Evolutionary conservation across 1,140 invertebrate genomes (phyloP).

Genomic region (Anadara kagoshimensis): DNA sequence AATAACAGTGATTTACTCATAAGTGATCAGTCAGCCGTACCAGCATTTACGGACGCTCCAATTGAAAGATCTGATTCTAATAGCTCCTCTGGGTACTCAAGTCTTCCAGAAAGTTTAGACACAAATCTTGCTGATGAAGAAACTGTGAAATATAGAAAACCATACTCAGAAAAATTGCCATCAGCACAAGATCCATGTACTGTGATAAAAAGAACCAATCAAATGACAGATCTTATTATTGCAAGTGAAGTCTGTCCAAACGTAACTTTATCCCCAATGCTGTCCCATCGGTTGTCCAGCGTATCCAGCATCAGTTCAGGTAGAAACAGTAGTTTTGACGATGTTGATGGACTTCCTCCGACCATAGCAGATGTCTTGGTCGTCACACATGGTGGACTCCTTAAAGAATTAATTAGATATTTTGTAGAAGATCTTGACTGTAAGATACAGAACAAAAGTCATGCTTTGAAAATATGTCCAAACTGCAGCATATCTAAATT

Average conservation of each 20-base stretch:
- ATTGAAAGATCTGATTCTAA: constrained; percentile 28
- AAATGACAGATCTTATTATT: not conserved
- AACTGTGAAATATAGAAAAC: not conserved
- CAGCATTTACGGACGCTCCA: constrained; percentile 4
- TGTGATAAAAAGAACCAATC: not conserved
- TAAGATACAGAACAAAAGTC: constrained; percentile 65
- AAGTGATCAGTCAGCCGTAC: not conserved
- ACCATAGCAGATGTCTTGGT: constrained; percentile 69
- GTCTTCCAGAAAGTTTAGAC: constrained; percentile 9
- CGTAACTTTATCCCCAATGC: constrained; percentile 67
- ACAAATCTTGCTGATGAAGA: constrained; percentile 6
- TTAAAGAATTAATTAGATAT: constrained; percentile 68
- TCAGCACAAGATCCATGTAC: constrained; percentile 1
- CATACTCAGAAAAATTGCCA: constrained; percentile 2
- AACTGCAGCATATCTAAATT: constrained; percentile 70
- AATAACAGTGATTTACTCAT: no score
- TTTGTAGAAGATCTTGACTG: constrained; percentile 72
- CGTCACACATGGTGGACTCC: constrained; percentile 71
- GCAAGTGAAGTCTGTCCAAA: constrained; percentile 58
- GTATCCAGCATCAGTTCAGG: constrained; percentile 64
- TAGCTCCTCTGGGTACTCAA: constrained; percentile 31
- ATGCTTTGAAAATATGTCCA: constrained; percentile 67
- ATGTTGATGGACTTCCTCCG: constrained; percentile 58
- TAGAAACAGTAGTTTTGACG: constrained; percentile 71
- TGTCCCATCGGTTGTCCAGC: constrained; percentile 61